Percentiles rank a stretch among this genome's conserved stretches.
These are phyloP conservation scores for Muntiacus reevesi DNA, from an alignment of 2,113 vertebrate species.

Conservation along the genomic window DNA sequence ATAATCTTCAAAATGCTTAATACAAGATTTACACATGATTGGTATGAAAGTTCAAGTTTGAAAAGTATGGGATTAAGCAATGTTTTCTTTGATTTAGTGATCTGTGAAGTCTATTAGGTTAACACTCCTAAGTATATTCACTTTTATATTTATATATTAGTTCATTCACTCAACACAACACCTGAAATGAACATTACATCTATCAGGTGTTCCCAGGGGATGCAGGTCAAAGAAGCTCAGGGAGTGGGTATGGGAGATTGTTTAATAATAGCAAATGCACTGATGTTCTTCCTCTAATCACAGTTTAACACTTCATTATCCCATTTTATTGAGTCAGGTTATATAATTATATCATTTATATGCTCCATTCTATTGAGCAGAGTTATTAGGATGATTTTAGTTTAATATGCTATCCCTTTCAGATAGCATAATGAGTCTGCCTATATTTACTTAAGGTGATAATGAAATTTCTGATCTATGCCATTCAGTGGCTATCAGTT, in stretches of 20 bases:
- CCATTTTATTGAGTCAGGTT: background rate
- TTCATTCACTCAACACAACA: background rate
- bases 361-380: background rate
- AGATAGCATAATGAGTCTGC: background rate
- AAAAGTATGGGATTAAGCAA: background rate
- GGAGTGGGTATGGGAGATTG: background rate
- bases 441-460: background rate
- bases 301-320: background rate
- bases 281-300: background rate
- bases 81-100: background rate
- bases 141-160: background rate
- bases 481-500: background rate
- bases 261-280: background rate
- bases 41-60: background rate
- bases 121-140: background rate
- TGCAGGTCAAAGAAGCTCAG: background rate
- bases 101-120: background rate
- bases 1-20: background rate
- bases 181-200: background rate
- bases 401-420: background rate
- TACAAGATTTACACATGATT: background rate
- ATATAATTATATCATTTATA: background rate
- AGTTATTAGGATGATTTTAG: background rate
- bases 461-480: background rate
- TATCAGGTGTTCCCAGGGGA: background rate